Evolutionary conservation across 2,888 invertebrate genomes (phyloP), one percentile per base, ranked within the genome.

Genomic region (Phyllotreta striolata): DNA sequence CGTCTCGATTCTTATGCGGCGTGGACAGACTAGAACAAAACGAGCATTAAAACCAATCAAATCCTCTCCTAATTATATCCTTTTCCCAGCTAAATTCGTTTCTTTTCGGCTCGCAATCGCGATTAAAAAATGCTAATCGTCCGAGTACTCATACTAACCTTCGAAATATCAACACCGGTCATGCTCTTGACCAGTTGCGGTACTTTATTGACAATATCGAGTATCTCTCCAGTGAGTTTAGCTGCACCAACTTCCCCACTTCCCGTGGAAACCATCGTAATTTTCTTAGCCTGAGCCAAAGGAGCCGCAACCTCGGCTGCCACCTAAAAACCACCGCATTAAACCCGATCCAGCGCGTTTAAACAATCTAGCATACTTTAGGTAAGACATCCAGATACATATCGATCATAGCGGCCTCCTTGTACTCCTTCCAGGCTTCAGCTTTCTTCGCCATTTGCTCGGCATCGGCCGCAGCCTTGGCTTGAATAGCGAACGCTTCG

Each of bases 401-500:
- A 78, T 98, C 97, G 64, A 95, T 89, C 91, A 96, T 93, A 8
- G 96, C 96, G 38, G 96, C 96, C 56, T 92, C 95, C 71, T 96
- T 93, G 81, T 98, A 98, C 78, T 97, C 96, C 78, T 92, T 93
- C 91, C 93, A 98, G 10, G 98, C 98, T 74, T 96, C 96, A 0
- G 97, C 98, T 78, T 98, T 98, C 84, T 95, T 95, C 0, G 92
- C 88, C 95, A 98, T 96, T 83, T 97, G 97, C 81, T 95, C 96
- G 0, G 97, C 96, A 78, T 98, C 98, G 1, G 98, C 98, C 72
- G 89, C 92, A 0, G 97, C 98, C 82, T 95, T 96, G 0, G 95
- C 96, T 75, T 93, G 91, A 77, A 98, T 93, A 24, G 98, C 95
- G 81, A 88, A 96, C 0, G 98, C 97, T 82, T 91, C 96, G 69